Percentiles rank a stretch among this genome's conserved stretches.
Evolutionary conservation across 2,888 invertebrate species (phyloP).

Genomic region (Argynnis bischoffii): DNA sequence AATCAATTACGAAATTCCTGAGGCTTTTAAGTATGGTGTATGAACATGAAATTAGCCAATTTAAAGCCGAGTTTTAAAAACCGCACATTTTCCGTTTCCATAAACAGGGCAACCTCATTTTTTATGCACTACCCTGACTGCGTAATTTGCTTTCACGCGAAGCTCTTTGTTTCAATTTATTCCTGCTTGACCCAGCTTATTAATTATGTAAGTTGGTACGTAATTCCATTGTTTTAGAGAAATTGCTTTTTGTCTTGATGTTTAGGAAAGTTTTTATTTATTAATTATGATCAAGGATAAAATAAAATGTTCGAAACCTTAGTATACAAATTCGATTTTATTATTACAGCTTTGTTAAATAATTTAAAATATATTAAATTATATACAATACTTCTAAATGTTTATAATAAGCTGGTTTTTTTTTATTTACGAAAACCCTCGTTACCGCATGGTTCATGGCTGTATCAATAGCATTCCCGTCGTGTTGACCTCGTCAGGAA

Average conservation of each 20-base stretch:
- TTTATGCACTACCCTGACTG: conserved; percentile 50
- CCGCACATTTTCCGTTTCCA: conserved; percentile 31
- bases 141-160: conserved; percentile 56
- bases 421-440: conserved; percentile 26
- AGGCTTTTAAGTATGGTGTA: conserved; percentile 10
- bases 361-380: no score
- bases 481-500: conserved; percentile 57
- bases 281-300: no score
- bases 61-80: conserved; percentile 21
- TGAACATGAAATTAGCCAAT: conserved; percentile 12
- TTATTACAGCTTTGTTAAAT: no score
- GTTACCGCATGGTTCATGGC: conserved; percentile 38
- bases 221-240: conserved; percentile 14
- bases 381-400: not conserved
- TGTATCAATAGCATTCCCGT: conserved; percentile 62
- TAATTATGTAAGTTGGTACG: conserved; percentile 26
- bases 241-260: conserved; percentile 12
- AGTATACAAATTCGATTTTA: no score
- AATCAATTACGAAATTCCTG: conserved; percentile 20
- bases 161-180: conserved; percentile 58
- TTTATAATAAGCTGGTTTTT: not conserved
- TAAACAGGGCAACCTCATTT: conserved; percentile 46
- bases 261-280: no score
- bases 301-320: no score
- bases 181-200: conserved; percentile 45